Percentiles rank a stretch among this genome's conserved stretches.
These are phyloP conservation scores for Artibeus jamaicensis DNA, from an alignment of 2,797 vertebrate species.

Conservation along the genomic window DNA sequence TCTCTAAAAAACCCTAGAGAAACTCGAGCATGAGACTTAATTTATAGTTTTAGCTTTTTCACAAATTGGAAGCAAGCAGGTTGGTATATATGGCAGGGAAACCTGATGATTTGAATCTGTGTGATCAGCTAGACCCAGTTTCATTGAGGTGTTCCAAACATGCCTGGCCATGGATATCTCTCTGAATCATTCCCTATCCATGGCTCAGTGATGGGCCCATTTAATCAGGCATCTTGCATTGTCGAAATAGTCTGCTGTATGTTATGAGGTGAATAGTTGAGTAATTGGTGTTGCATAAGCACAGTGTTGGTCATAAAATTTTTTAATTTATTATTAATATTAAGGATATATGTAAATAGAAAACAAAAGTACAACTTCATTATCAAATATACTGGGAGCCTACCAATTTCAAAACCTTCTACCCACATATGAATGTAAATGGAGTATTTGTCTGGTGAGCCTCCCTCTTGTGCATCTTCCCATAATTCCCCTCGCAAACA, in stretches of 20 bases:
- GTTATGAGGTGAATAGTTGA: neutral
- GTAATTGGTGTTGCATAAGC: neutral
- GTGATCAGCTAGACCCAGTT: neutral
- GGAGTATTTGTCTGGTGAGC: neutral
- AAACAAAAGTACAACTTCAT: neutral
- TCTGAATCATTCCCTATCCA: neutral
- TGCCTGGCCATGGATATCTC: neutral
- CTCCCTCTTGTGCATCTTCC: neutral
- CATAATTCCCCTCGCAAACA: slow-evolving; percentile 5
- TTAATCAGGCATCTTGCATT: neutral
- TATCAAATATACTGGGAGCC: neutral
- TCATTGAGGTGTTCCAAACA: neutral
- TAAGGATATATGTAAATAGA: neutral
- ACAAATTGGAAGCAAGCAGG: neutral
- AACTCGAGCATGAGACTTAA: neutral
- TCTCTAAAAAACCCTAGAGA: neutral
- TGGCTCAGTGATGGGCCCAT: neutral
- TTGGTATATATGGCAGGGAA: neutral
- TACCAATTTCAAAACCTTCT: neutral
- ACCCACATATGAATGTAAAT: neutral
- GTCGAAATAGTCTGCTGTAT: neutral
- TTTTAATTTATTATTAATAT: neutral
- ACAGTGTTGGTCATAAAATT: neutral
- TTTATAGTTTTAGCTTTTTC: slow-evolving; percentile 4
- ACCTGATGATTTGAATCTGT: neutral